A percentile compares a stretch with the other conserved stretches of the same genome.
Conservation (phyloP, 2,113 vertebrate species). For the Typhlomys cinereus region DNA sequence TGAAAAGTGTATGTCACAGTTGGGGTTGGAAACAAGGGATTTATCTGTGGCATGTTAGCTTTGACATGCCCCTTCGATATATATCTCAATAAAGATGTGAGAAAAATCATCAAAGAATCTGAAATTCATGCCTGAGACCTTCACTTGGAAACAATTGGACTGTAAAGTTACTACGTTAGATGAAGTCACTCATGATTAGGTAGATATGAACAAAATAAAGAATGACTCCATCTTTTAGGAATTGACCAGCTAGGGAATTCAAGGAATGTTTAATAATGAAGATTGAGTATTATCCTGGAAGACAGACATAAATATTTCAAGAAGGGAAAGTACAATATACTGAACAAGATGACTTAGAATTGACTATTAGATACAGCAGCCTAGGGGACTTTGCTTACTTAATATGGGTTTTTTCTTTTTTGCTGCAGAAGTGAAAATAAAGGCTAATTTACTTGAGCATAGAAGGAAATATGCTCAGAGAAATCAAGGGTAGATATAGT, state of each 20-base stretch:
- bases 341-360: background rate
- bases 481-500: background rate
- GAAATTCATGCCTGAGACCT: background rate
- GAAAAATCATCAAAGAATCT: background rate
- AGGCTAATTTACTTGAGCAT: background rate
- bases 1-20: background rate
- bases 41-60: background rate
- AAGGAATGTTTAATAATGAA: background rate
- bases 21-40: background rate
- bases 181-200: background rate
- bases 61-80: background rate
- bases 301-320: background rate
- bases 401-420: background rate
- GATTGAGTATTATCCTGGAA: background rate
- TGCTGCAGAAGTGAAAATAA: background rate
- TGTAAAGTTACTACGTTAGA: background rate
- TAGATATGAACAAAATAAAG: background rate
- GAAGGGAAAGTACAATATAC: background rate
- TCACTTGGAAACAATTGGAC: background rate
- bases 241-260: background rate
- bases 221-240: background rate
- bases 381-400: background rate
- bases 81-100: background rate
- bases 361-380: background rate
- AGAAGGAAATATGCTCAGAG: background rate